phyloP scores from a whole-genome alignment of 2,113 vertebrate species.

The Malurus melanocephalus region DNA sequence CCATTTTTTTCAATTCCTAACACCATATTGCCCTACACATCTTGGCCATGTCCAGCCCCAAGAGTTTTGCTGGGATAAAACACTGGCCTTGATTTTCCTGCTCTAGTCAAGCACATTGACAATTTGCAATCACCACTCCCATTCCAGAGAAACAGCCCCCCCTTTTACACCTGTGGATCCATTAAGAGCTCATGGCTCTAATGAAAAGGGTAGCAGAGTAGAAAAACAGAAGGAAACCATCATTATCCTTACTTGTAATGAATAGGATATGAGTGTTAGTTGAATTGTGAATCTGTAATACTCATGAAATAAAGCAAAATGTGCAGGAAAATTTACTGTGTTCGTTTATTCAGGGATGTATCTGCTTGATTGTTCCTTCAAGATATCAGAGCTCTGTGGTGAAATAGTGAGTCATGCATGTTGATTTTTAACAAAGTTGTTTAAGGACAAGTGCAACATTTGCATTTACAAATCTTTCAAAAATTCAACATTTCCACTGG shows the following conservation, averaged over 20 bases:
- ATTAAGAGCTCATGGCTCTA: not conserved
- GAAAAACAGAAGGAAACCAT: not conserved
- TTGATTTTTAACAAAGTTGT: not conserved
- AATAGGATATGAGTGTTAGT: not conserved
- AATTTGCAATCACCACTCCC: not conserved
- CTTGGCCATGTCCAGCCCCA: not conserved
- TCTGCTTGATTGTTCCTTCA: not conserved
- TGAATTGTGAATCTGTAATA: not conserved
- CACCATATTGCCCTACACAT: not conserved
- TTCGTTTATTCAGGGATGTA: not conserved
- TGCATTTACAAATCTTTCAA: not conserved
- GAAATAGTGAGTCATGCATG: not conserved
- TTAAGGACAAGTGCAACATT: not conserved
- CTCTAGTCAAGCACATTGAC: fast-evolving
- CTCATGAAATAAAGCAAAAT: not conserved
- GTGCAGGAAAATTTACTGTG: not conserved
- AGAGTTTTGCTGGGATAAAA: not conserved
- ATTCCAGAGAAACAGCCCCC: not conserved
- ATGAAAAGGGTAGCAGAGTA: not conserved
- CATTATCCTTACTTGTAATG: not conserved
- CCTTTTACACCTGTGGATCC: not conserved
- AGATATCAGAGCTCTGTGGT: not conserved
- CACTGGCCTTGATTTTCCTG: not conserved
- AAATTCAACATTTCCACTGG: not conserved
- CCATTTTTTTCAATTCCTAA: not conserved